Conservation (phyloP, 2,797 vertebrate species). For the Dryobates pubescens region DNA sequence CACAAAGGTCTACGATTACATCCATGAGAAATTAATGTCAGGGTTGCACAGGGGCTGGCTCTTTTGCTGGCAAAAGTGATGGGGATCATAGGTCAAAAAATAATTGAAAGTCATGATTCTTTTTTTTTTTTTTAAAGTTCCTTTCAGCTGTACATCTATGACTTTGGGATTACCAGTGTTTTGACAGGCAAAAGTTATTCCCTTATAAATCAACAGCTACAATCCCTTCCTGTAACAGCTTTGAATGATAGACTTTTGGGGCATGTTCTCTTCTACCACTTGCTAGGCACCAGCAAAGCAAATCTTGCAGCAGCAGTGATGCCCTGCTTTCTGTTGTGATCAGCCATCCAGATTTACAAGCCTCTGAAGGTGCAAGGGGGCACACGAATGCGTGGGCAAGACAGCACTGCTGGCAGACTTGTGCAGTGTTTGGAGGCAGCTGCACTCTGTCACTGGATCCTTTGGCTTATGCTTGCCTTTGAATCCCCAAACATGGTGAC, state of each 20-base stretch:
- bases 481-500: accelerated
- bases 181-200: not conserved
- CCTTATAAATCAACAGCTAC: not conserved
- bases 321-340: accelerated
- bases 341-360: not conserved
- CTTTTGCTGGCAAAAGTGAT: not conserved
- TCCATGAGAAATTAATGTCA: not conserved
- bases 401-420: not conserved
- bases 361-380: not conserved
- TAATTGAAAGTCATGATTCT: not conserved
- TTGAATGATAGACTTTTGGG: not conserved
- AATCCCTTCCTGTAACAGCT: not conserved
- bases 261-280: not conserved
- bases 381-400: accelerated
- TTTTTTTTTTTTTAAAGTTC: not conserved
- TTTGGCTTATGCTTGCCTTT: not conserved
- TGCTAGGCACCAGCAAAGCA: not conserved
- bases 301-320: accelerated
- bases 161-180: not conserved
- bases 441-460: not conserved
- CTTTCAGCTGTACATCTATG: not conserved
- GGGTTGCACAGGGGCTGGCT: not conserved
- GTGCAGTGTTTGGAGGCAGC: not conserved
- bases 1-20: not conserved
- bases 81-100: not conserved